Evolutionary conservation across 1,140 invertebrate genomes (phyloP).

Genomic region (Heliconius congener): DNA sequence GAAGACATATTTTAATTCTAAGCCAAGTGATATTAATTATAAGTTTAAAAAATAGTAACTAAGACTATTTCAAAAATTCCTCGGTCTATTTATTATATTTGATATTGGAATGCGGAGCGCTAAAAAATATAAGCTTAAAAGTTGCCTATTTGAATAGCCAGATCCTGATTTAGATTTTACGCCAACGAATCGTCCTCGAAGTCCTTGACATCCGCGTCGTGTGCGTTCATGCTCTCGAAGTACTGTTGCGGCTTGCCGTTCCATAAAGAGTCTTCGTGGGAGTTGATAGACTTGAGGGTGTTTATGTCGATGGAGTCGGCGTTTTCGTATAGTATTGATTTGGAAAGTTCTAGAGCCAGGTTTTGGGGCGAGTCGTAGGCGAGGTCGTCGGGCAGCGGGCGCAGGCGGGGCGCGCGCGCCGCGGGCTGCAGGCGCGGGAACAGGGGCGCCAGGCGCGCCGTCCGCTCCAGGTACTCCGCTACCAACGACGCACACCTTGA

Average conservation of each 20-base stretch:
- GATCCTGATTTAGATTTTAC: background rate
- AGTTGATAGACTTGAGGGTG: constrained; percentile 1
- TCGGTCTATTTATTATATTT: background rate
- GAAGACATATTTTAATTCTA: background rate
- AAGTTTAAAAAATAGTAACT: background rate
- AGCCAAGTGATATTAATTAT: background rate
- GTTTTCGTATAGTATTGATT: constrained; percentile 65
- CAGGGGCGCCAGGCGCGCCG: constrained; percentile 57
- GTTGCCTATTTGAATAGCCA: no score
- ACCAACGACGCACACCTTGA: constrained; percentile 41
- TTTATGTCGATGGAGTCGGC: constrained; percentile 23
- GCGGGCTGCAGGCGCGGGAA: constrained; percentile 44
- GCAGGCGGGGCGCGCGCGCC: constrained; percentile 43
- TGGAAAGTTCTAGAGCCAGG: constrained; percentile 60
- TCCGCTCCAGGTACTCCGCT: constrained; percentile 63
- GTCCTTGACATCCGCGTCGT: constrained; percentile 45
- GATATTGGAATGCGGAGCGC: background rate
- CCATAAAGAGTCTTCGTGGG: constrained; percentile 57
- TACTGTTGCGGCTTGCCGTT: constrained; percentile 70
- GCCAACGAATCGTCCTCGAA: constrained; percentile 72
- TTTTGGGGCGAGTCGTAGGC: constrained; percentile 57
- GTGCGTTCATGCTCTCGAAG: constrained; percentile 71
- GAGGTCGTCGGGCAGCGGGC: constrained; percentile 40
- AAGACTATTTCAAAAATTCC: background rate
- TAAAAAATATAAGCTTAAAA: background rate